Evolutionary conservation across 1,140 invertebrate genomes (phyloP).

Genomic region (Gyrodactylus salaris): DNA sequence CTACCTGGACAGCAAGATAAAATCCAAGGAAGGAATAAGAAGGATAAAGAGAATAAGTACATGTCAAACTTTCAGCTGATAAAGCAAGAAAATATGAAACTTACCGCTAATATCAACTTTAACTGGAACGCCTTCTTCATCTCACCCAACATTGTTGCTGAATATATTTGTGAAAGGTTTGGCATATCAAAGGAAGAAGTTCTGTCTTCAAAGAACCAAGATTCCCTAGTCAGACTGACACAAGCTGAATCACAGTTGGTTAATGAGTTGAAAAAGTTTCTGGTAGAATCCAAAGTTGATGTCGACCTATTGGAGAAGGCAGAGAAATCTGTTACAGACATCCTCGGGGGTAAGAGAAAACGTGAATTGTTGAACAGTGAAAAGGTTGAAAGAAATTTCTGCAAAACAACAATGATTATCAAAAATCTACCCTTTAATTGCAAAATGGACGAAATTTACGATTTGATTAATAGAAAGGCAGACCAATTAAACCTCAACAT

Average conservation of each 20-base stretch:
- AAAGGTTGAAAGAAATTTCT: not conserved
- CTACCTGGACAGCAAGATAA: not conserved
- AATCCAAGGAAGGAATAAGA: not conserved
- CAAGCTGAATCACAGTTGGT: slow-evolving; percentile 4
- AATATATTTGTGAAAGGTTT: not conserved
- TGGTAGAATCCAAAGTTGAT: not conserved
- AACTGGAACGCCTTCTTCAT: slow-evolving; percentile 5
- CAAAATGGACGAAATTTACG: not conserved
- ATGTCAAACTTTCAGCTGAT: not conserved
- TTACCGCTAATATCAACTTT: not conserved
- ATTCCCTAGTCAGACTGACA: not conserved
- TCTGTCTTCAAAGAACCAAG: not conserved
- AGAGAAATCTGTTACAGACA: not conserved
- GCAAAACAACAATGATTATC: not conserved
- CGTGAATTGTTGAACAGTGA: not conserved
- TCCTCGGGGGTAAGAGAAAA: not conserved
- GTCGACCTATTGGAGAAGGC: not conserved
- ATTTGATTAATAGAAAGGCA: not conserved
- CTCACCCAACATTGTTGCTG: not conserved
- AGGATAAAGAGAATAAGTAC: not conserved
- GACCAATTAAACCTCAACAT: not conserved
- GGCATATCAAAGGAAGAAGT: not conserved
- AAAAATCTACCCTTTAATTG: not conserved
- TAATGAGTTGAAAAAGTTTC: not conserved
- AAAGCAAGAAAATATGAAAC: not conserved